Base-by-base conservation (phyloP, 1,140 invertebrate species). In the Drosophila paulistorum region DNA sequence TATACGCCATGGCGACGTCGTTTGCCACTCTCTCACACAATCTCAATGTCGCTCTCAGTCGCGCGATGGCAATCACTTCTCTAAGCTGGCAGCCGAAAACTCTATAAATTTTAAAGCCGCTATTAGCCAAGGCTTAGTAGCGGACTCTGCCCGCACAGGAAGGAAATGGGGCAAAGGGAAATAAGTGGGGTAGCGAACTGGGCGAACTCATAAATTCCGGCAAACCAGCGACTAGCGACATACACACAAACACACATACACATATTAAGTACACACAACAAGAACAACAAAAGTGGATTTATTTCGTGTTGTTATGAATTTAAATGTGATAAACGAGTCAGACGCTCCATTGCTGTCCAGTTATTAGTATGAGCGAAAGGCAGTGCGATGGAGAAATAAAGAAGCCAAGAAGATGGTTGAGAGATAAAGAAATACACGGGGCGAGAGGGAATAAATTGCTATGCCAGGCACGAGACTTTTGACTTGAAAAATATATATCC, bases 21-120 rank as follows among this genome's bases (percentile, higher is more conserved):
- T 51, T 51, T 51, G 17, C 17, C 45, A 20, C 37, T 39, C 37
- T 13, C 37, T 13, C 37, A 11, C 37, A 39, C 37, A 37, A 9
- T 37, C 35, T 37, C 35, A 11, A 9, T 39, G 37, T 39, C 10
- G 37, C 37, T 39, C 37, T 39, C 37, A 39, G 17, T 51, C 45
- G 20, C 67, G 66, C 39, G 61, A 59, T 67, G 63, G 62, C 60
- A 75, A 73, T 81, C 82, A 85, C 71, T 87, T 77, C 65, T 48
- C 54, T 79, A 79, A 86, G 72, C 82, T 74, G 59, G 66, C 74
- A 71, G 68, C 64, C 20, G 37, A 73, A 81, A 87, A 80, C 77
- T 87, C 80, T 84, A 83, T 87, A 89, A 89, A 89, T 87, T 87
- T 76, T 83, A 87, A 87, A 89, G 84, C 84, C 73, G 83, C 84